A percentile compares a stretch with the other conserved stretches of the same genome.
Evolutionary conservation across 1,140 invertebrate species (phyloP).

Genomic region (Lordiphosa stackelbergi): DNA sequence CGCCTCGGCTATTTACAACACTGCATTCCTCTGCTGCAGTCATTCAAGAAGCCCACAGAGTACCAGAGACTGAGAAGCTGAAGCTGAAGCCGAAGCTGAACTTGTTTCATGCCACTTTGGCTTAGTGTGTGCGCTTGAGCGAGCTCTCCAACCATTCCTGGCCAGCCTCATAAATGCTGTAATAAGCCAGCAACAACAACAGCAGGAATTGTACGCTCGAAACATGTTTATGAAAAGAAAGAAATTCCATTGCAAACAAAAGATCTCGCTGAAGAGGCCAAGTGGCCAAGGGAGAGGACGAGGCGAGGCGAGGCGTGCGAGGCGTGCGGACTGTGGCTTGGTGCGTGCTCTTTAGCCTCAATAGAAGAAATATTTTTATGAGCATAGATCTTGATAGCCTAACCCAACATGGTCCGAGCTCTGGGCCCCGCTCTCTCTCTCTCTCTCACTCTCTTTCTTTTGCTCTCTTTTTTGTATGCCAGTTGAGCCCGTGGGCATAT

Average conservation of each 20-base stretch:
- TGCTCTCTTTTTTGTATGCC: slow-evolving; percentile 33
- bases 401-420: neutral
- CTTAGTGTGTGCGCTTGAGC: slow-evolving; percentile 53
- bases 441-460: neutral
- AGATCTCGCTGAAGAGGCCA: slow-evolving; percentile 18
- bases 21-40: slow-evolving; percentile 67
- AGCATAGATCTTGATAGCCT: slow-evolving; percentile 1
- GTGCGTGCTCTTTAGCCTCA: slow-evolving; percentile 30
- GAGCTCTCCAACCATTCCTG: slow-evolving; percentile 29
- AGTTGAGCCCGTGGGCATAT: slow-evolving; percentile 44
- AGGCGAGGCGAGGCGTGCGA: slow-evolving; percentile 34
- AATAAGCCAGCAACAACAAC: slow-evolving; percentile 58
- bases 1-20: slow-evolving; percentile 64
- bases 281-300: slow-evolving; percentile 20
- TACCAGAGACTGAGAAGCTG: slow-evolving; percentile 11
- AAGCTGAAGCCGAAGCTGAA: slow-evolving; percentile 39
- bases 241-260: slow-evolving; percentile 74
- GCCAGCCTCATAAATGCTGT: slow-evolving; percentile 68
- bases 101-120: slow-evolving; percentile 68
- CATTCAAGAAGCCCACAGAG: slow-evolving; percentile 54
- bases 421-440: neutral
- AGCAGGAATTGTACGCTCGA: slow-evolving; percentile 34
- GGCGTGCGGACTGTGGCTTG: slow-evolving; percentile 3
- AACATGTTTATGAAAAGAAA: slow-evolving; percentile 74
- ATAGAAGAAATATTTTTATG: slow-evolving; percentile 23